Base-by-base conservation (phyloP, 2,113 vertebrate species). In the Entomyzon cyanotis region DNA sequence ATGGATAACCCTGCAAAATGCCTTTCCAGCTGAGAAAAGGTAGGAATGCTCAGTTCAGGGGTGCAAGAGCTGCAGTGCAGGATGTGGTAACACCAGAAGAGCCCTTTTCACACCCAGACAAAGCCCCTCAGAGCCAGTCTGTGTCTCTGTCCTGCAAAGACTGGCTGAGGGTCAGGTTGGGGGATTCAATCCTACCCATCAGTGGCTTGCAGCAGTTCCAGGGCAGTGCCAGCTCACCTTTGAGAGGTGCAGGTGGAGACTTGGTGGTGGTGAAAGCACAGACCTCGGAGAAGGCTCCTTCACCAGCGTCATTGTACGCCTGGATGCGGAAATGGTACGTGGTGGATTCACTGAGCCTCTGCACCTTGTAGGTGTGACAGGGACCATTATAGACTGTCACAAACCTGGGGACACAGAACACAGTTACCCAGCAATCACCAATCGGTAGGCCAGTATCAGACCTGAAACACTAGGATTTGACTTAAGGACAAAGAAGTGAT, bases 261-360 rank as follows among this genome's bases (percentile, higher is more conserved):
- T 98, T 98, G 42, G 97, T 97, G 87, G 98, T 99, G 93, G 97
- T 96, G 96, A 99, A 99, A 71, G 95, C 96, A 80, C 98, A 98
- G 93, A 98, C 94, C 55, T 97, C 90, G 3, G 98, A 98, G 70
- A 98, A 98, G 18, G 95, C 96, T 28, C 98, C 98, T 69, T 98
- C 97, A 13, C 98, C 98, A 7, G 98, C 97, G 30, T 98, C 97
- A 3, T 98, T 98, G 58, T 98, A 97, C 0, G 98, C 98, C 86
- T 98, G 98, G 93, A 98, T 98, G 91, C 96, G 98, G 89, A 99
- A 98, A 78, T 95, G 97, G 90, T 98, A 98, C 1, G 97, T 96
- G 24, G 97, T 98, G 86, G 96, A 98, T 78, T 99, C 98, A 8
- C 94, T 98, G 84, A 99, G 79, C 37, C 98, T 95, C 93, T 98